Conservation (phyloP, 2,113 vertebrate genomes). For the Zingel zingel region DNA sequence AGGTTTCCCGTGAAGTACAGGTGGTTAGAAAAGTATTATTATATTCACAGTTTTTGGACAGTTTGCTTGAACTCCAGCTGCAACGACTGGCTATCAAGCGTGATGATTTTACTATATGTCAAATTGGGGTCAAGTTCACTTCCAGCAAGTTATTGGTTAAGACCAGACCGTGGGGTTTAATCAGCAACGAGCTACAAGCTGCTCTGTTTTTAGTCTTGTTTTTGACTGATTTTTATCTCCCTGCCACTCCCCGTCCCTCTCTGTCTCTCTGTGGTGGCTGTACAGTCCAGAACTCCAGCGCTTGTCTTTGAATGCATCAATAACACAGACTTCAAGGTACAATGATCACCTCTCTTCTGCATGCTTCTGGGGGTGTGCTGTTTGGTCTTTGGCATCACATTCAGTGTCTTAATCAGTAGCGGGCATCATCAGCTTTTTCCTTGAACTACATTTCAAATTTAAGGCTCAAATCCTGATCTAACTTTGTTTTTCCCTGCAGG, state of each 20-base stretch:
- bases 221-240: background rate
- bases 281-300: conserved; percentile 94
- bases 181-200: conserved; percentile 1
- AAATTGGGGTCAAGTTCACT: background rate
- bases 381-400: background rate
- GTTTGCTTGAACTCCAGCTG: background rate
- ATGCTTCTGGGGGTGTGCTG: conserved; percentile 2
- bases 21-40: background rate
- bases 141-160: background rate
- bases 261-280: conserved; percentile 27
- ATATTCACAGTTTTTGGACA: background rate
- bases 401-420: background rate
- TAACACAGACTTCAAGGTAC: conserved; percentile 99
- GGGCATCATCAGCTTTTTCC: background rate
- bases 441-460: background rate
- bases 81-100: background rate
- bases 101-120: background rate
- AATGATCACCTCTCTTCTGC: conserved; percentile 22
- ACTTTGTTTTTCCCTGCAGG: conserved; percentile 83
- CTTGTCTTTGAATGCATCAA: conserved; percentile 99
- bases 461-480: background rate
- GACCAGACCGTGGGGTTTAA: background rate
- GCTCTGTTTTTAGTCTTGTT: background rate
- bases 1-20: conserved; percentile 2
- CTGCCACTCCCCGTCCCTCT: background rate